Evolutionary conservation across 2,113 vertebrate genomes (phyloP).

Genomic region (Chloroceryle aenea): DNA sequence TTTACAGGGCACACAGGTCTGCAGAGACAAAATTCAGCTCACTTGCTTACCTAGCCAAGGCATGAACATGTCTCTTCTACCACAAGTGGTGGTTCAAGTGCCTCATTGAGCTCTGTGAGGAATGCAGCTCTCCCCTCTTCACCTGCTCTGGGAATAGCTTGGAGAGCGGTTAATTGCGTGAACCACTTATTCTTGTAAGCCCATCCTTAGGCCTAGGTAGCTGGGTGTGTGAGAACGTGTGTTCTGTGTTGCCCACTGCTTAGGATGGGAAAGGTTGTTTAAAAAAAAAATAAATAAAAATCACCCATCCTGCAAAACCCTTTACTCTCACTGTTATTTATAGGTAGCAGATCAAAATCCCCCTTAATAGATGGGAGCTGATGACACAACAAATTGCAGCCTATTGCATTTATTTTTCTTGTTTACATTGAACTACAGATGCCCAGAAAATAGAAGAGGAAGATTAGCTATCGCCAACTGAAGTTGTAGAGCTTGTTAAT

Average conservation of each 20-base stretch:
- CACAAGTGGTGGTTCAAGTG: background rate
- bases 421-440: background rate
- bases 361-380: background rate
- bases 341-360: background rate
- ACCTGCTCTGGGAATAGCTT: background rate
- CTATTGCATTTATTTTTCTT: background rate
- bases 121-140: background rate
- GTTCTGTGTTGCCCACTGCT: background rate
- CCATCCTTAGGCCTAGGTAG: background rate
- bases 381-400: background rate
- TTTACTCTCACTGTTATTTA: background rate
- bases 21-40: background rate
- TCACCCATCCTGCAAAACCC: background rate
- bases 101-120: background rate
- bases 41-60: background rate
- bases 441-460: background rate
- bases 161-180: background rate
- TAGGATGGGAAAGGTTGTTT: background rate
- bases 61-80: background rate
- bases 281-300: background rate
- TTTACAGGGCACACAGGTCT: background rate
- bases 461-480: background rate
- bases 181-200: background rate
- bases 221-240: background rate
- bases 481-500: background rate